Base-by-base conservation (phyloP, 2,113 vertebrate species). In the Brachirus orientalis region DNA sequence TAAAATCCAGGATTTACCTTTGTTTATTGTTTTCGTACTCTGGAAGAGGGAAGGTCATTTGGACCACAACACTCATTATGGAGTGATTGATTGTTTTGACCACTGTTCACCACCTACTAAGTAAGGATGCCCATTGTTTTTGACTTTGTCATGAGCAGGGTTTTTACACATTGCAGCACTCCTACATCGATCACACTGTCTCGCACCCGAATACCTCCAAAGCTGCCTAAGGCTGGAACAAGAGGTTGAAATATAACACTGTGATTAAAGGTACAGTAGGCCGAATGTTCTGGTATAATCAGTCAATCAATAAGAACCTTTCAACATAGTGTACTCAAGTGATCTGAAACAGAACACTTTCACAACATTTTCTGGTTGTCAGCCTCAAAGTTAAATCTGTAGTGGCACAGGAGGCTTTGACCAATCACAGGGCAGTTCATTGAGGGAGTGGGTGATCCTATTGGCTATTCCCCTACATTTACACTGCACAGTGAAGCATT, bases 31-130 rank as follows among this genome's bases (percentile, higher is more conserved):
- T 52, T 65, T 66, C 20, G 3, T 22, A 12, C 41, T 46, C 28
- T 61, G 54, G 11, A 69, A 70, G 44, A 72, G 47, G 73, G 79
- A 77, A 77, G 80, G 59, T 72, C 43, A 47, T 8, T 28, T 19
- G 37, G 58, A 48, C 7, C 4, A 5, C 46, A 44, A 45, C 38
- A 51, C 41, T 60, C 3, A 50, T 40, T 63, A 22, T 48, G 48
- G 22, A 16, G 5, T 16, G 28, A 57, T 10, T 56, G 55, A 40
- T 28, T 28, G 28, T 28, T 46, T 53, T 41, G 13, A 40, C 11
- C 37, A 8, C 14, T 37, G 20, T 19, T 10, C 7, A 22, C 20
- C 19, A 54, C 43, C n/a, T 47, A 35, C 38, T 20, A 17, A 44
- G 22, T 45, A n/a, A 60, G 51, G 38, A 59, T 8, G 37, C 10